Base-by-base conservation (phyloP, 2,888 invertebrate genomes). In the Nephrocerus scutellatus region DNA sequence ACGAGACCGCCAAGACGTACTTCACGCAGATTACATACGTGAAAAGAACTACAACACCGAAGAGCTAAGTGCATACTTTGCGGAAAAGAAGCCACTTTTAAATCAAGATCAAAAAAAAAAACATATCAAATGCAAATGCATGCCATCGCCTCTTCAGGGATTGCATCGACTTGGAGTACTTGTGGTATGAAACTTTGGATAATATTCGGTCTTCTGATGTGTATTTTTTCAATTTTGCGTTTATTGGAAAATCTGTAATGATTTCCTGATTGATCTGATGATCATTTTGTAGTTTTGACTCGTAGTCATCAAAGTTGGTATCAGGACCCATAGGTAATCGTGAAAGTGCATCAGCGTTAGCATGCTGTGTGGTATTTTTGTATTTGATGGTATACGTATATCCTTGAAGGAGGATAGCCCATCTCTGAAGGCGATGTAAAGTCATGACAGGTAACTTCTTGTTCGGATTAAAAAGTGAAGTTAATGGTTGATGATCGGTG, bases 281-380 rank as follows among this genome's bases (percentile, higher is more conserved):
- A 34, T 12, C 24, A 22, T 41, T 29, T 13, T 40, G 25, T 14
- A 40, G 37, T 10, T 26, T 34, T 21, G 34, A 32, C 24, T 44
- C 49, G 4, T 31, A 12, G 3, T 38, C 20, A 12, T 49, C 47
- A 22, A 49, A 50, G 5, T 22, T 28, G 2, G 3, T 8, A 28
- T 47, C 46, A 3, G 37, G 39, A 1, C 46, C 41, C 6, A 34
- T n/a, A n/a, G 49, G 52, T 2, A 51, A 26, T 21, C 49, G 33
- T 3, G 50, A 51, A 6, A 51, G 26, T 3, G 41, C 46, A 22
- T 47, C 49, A 4, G 50, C 45, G 33, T 45, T 45, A 12, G 33
- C 45, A 36, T 49, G 43, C 12, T 44, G 22, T 2, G 9, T 20
- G 1, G 46, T 43, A 6, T 41, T 36, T 19, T 38, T 39, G 36